Conservation (phyloP, 2,888 invertebrate genomes). For the Syritta pipiens region DNA sequence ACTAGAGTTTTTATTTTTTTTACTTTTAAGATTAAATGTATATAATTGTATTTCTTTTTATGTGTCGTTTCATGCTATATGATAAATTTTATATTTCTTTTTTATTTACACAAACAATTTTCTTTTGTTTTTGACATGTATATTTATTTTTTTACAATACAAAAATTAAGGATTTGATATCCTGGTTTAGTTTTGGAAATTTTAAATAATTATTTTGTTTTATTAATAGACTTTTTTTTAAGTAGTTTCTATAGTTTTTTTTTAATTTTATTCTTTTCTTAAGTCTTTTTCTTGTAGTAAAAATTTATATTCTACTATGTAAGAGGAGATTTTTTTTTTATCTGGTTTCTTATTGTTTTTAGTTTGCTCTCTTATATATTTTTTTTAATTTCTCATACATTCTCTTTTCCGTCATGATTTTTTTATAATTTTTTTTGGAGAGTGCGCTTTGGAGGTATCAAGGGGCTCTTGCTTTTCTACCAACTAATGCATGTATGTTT, state of each 20-base stretch:
- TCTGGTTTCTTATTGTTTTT: not conserved
- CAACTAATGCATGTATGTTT: no score
- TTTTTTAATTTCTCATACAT: not conserved
- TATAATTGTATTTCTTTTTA: not conserved
- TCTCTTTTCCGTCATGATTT: not conserved
- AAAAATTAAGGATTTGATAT: constrained; percentile 38
- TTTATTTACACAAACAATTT: no score
- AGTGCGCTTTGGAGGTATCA: not conserved
- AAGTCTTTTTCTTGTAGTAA: constrained; percentile 58
- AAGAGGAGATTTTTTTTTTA: constrained; percentile 5
- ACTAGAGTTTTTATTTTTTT: constrained; percentile 19
- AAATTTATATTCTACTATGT: constrained; percentile 34
- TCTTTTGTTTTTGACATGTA: constrained; percentile 13
- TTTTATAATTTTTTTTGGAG: not conserved
- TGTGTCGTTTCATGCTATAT: constrained; percentile 19
- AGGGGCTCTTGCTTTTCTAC: not conserved
- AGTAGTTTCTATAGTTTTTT: constrained; percentile 30
- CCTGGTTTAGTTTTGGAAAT: constrained; percentile 1
- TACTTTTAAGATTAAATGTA: constrained; percentile 9
- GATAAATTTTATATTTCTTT: constrained; percentile 13
- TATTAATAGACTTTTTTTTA: constrained; percentile 8
- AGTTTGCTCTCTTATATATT: not conserved
- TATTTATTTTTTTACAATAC: constrained; percentile 37
- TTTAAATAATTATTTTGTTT: constrained; percentile 3
- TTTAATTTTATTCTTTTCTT: constrained; percentile 8